Conservation (phyloP, 2,888 invertebrate genomes). For the Crepidodera aurea region DNA sequence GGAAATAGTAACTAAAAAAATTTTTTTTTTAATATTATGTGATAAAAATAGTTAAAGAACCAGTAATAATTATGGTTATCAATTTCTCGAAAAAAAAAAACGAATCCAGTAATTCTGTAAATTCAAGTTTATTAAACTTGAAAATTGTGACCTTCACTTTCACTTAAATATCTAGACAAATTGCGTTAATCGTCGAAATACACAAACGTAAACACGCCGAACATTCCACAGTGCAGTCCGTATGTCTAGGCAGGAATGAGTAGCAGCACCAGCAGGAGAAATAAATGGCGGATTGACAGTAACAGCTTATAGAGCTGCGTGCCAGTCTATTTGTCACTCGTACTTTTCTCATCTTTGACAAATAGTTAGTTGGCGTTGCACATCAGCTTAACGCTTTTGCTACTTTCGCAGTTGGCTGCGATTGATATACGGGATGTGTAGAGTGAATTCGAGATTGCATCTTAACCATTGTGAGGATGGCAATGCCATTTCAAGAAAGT, state of each 20-base stretch:
- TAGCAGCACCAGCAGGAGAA: conserved; percentile 1
- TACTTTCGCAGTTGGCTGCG: background rate
- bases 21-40: no score
- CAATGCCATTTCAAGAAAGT: no score
- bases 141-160: background rate
- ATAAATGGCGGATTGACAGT: conserved; percentile 30
- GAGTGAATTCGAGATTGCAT: background rate
- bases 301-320: conserved; percentile 37
- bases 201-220: background rate
- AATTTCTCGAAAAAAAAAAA: no score
- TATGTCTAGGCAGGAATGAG: background rate
- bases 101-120: no score
- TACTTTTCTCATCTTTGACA: conserved; percentile 41
- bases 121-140: background rate
- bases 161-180: background rate
- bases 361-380: conserved; percentile 37
- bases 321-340: conserved; percentile 42
- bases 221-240: background rate
- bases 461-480: background rate
- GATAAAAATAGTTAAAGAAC: no score
- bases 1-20: no score
- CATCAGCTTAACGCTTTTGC: conserved; percentile 29
- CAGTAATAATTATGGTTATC: no score
- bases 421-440: background rate
- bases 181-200: background rate